Percentiles rank a stretch among this genome's conserved stretches.
Evolutionary conservation across 2,888 invertebrate genomes (phyloP).

Genomic region (Choreutis nemorana): DNA sequence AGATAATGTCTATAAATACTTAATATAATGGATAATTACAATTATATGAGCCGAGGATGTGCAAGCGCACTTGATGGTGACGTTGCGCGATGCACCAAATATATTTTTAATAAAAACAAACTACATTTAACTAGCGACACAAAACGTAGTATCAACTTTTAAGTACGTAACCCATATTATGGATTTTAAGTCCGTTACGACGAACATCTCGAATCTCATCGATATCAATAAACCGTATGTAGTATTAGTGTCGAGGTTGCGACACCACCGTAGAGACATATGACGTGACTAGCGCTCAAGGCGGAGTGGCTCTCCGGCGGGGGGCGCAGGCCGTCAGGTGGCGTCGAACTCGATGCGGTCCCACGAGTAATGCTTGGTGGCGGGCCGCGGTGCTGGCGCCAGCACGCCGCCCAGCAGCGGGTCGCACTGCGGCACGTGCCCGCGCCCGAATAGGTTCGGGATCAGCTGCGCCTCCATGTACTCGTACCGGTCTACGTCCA

Average conservation of each 20-base stretch:
- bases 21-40: constrained; percentile 45
- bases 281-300: no score
- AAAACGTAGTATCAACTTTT: constrained; percentile 43
- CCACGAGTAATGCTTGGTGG: constrained; percentile 74
- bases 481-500: constrained; percentile 51
- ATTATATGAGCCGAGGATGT: constrained; percentile 45
- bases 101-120: constrained; percentile 32
- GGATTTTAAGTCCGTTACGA: no score
- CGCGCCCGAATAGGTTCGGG: constrained; percentile 54
- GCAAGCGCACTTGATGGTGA: constrained; percentile 25
- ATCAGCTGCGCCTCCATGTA: constrained; percentile 51
- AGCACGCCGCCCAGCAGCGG: constrained; percentile 75
- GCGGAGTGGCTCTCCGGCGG: constrained; percentile 6
- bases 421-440: constrained; percentile 69
- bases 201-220: no score
- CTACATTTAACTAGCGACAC: constrained; percentile 51
- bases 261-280: no score
- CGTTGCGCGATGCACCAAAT: constrained; percentile 33
- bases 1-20: constrained; percentile 49
- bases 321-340: constrained; percentile 40
- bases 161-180: constrained; percentile 47
- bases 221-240: no score
- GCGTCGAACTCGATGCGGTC: constrained; percentile 80
- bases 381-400: constrained; percentile 70
- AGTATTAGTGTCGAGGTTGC: no score